Evolutionary conservation across 2,797 vertebrate genomes (phyloP).

Genomic region (Micropoecilia bifurca): DNA sequence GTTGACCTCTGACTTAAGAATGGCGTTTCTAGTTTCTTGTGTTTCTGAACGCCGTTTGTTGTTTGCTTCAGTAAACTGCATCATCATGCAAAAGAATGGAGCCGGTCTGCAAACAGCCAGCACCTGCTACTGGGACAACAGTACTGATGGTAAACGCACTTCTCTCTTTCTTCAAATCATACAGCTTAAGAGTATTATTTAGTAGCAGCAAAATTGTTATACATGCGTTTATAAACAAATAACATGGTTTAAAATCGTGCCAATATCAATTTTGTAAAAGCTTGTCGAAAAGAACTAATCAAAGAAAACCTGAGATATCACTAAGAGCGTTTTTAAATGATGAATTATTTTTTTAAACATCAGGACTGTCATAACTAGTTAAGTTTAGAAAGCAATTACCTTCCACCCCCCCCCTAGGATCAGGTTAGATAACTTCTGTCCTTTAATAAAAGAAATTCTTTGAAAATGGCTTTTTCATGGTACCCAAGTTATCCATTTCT

Average conservation of each 20-base stretch:
- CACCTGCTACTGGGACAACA: constrained; percentile 96
- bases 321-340: neutral
- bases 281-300: neutral
- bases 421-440: neutral
- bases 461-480: neutral
- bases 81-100: constrained; percentile 97
- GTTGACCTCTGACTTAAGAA: neutral
- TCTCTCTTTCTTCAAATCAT: neutral
- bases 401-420: too few species aligned
- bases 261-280: neutral
- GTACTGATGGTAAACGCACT: constrained; percentile 86
- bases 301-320: neutral
- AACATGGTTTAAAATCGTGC: neutral
- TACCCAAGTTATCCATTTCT: neutral
- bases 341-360: neutral
- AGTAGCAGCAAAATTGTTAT: neutral
- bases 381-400: neutral
- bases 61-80: constrained; percentile 86
- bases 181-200: neutral
- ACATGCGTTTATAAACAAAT: neutral
- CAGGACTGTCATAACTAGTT: neutral
- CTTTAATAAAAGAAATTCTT: neutral
- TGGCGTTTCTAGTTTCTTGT: neutral
- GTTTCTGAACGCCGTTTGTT: neutral
- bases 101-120: constrained; percentile 93